Percentiles rank a stretch among this genome's conserved stretches.
These are phyloP conservation scores for Halcyon badia DNA, from an alignment of 2,797 vertebrate species.

Conservation along the genomic window DNA sequence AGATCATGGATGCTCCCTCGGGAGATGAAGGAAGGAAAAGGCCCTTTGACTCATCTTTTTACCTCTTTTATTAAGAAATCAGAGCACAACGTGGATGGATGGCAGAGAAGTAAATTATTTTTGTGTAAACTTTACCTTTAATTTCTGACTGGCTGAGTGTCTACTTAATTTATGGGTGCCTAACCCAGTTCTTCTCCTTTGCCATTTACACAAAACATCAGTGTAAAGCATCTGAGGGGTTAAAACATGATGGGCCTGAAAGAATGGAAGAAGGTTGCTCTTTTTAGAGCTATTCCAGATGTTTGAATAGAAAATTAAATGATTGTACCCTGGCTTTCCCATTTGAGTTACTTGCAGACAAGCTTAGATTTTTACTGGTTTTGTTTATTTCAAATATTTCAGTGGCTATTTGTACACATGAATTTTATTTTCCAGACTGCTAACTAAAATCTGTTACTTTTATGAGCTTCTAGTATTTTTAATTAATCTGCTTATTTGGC, in stretches of 20 bases:
- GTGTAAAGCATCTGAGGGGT: background rate
- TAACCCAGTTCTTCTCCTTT: background rate
- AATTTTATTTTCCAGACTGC: background rate
- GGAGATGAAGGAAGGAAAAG: background rate
- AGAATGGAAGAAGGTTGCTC: background rate
- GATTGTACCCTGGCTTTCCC: background rate
- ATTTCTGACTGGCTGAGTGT: background rate
- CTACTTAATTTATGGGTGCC: background rate
- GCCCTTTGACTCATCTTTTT: background rate
- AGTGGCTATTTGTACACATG: rapidly evolving
- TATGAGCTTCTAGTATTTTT: background rate
- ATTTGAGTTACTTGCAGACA: background rate
- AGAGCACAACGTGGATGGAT: background rate
- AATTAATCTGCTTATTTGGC: background rate
- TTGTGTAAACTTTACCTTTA: background rate
- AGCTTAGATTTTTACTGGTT: background rate
- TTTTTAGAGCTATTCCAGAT: background rate
- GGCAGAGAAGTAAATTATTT: background rate
- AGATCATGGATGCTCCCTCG: background rate
- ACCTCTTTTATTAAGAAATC: background rate
- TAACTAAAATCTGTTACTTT: background rate
- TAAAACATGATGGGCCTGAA: background rate
- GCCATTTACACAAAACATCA: background rate
- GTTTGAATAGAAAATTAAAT: background rate
- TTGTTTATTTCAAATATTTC: background rate